phyloP scores from a whole-genome alignment of 2,797 vertebrate species.

The Sciurus carolinensis region DNA sequence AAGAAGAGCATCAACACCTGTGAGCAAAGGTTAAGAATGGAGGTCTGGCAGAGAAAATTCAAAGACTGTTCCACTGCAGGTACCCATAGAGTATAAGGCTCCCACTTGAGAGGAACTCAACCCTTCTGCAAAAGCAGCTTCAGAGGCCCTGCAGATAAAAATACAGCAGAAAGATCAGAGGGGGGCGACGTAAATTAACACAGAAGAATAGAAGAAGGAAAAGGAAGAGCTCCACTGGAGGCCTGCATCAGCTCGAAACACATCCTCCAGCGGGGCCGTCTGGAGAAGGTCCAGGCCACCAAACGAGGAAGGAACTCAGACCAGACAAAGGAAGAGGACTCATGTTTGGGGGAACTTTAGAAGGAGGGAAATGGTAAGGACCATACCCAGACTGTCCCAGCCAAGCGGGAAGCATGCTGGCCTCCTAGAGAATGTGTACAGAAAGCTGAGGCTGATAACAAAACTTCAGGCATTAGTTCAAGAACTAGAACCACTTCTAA shows the following conservation, averaged over 20 bases:
- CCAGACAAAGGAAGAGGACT: background rate
- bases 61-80: background rate
- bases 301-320: background rate
- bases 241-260: background rate
- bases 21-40: background rate
- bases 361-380: background rate
- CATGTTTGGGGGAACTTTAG: background rate
- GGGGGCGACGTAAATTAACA: background rate
- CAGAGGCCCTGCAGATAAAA: background rate
- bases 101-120: background rate
- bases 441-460: background rate
- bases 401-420: background rate
- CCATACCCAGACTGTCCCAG: background rate
- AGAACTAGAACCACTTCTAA: background rate
- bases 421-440: background rate
- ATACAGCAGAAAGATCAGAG: background rate
- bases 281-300: background rate
- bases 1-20: background rate
- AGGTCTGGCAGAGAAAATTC: background rate
- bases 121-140: background rate
- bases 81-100: background rate
- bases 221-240: background rate
- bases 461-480: background rate
- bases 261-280: background rate
- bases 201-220: background rate